phyloP scores from a whole-genome alignment of 2,797 vertebrate genomes.

The Lepus oiostolus region DNA sequence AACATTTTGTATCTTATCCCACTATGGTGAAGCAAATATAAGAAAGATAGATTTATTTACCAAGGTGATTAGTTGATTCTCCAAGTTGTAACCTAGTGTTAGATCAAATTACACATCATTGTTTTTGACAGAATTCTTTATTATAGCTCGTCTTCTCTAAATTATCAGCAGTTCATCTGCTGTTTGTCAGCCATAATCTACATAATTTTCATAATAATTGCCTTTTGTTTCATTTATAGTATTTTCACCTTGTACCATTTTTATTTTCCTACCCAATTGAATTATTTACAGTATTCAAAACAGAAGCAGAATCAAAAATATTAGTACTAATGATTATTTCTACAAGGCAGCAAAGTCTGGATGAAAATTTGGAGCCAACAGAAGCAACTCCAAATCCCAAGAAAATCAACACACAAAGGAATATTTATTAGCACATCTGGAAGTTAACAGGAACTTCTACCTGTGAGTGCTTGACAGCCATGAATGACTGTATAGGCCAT shows the following conservation, averaged over 20 bases:
- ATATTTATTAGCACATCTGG: constrained; percentile 75
- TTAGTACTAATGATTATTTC: background rate
- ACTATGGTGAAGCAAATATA: background rate
- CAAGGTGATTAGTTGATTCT: background rate
- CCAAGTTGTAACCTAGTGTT: background rate
- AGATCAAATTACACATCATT: background rate
- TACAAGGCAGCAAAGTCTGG: background rate
- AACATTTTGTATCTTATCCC: background rate
- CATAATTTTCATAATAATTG: background rate
- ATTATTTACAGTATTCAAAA: constrained; percentile 28
- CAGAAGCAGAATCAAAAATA: background rate
- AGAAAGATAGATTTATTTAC: background rate
- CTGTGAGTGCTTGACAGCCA: constrained; percentile 76
- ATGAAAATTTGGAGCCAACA: background rate
- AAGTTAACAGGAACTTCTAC: constrained; percentile 75
- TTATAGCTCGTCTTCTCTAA: background rate
- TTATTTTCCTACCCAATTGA: background rate
- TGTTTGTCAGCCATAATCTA: background rate
- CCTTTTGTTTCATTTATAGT: constrained; percentile 11
- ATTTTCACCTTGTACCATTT: background rate
- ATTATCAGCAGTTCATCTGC: background rate
- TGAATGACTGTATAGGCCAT: constrained; percentile 29
- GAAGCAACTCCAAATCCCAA: constrained; percentile 41
- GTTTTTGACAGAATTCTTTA: background rate
- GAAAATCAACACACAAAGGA: background rate